A percentile compares a stretch with the other conserved stretches of the same genome.
These are phyloP conservation scores for Aplochiton taeniatus DNA, from an alignment of 2,797 vertebrate genomes.

Conservation along the genomic window DNA sequence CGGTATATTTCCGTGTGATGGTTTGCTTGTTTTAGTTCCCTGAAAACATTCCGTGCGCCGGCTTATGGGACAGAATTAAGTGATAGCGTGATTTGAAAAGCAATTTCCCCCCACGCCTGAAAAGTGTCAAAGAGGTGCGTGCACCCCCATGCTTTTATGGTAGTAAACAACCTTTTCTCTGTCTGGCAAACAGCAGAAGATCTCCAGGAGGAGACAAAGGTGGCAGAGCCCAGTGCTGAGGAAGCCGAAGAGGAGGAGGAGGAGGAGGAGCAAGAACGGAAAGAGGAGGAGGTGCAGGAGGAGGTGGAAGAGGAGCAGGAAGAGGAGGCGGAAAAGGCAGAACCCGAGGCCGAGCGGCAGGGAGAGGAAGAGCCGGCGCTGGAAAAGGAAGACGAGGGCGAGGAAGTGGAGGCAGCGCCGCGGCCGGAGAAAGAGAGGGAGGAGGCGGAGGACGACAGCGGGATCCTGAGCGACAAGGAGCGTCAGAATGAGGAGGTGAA, in stretches of 20 bases:
- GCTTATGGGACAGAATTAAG: no score
- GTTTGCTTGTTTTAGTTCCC: neutral
- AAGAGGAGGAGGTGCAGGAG: neutral
- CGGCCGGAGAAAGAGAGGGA: conserved; percentile 50
- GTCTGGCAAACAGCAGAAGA: conserved; percentile 50
- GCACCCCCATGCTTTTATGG: no score
- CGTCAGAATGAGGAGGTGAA: conserved; percentile 94
- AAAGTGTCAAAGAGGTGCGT: no score
- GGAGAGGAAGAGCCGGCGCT: conserved; percentile 36
- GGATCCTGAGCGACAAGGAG: conserved; percentile 93
- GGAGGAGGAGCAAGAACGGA: neutral
- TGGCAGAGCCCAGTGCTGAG: conserved; percentile 32
- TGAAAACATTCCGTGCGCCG: no score
- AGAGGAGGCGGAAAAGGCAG: conserved; percentile 31
- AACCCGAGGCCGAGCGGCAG: conserved; percentile 49
- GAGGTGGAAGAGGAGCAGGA: conserved; percentile 30
- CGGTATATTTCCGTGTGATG: neutral
- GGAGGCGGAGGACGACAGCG: conserved; percentile 79
- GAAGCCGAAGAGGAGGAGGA: conserved; percentile 32
- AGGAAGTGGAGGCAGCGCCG: conserved; percentile 31
- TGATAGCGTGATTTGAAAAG: no score
- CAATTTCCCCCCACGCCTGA: no score
- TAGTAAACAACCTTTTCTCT: neutral
- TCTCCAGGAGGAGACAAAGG: neutral
- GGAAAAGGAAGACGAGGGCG: conserved; percentile 33